Percentiles rank a stretch among this genome's conserved stretches.
Conservation (phyloP, 2,113 vertebrate genomes). For the Urocynchramus pylzowi region DNA sequence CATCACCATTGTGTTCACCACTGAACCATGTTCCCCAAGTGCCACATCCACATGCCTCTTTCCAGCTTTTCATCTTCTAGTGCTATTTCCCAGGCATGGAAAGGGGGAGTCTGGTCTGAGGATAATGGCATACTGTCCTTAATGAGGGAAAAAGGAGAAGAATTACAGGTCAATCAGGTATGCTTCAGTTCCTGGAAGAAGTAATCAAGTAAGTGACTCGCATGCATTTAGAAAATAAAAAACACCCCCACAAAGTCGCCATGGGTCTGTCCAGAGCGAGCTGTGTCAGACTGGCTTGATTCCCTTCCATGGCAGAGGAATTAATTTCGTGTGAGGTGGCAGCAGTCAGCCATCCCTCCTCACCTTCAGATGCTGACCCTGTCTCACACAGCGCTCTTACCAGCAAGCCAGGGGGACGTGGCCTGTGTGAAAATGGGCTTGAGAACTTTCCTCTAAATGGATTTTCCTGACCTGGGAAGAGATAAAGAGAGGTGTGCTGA, state of each 20-base stretch:
- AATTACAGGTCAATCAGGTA: background rate
- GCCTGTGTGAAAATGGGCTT: background rate
- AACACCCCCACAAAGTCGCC: background rate
- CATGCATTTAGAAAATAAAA: background rate
- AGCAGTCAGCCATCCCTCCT: background rate
- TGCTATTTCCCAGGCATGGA: background rate
- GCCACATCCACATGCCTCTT: background rate
- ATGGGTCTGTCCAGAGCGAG: background rate
- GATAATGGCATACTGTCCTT: background rate
- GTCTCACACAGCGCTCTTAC: accelerated
- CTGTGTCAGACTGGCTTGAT: background rate
- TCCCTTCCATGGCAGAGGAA: background rate
- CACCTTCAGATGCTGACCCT: background rate
- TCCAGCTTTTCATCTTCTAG: background rate
- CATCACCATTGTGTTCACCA: background rate
- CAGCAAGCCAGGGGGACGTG: background rate
- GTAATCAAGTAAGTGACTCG: background rate
- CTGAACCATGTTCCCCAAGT: background rate
- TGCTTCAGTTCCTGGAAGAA: background rate
- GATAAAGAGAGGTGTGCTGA: background rate
- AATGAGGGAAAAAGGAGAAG: background rate
- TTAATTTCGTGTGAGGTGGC: background rate
- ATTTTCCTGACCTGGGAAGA: background rate
- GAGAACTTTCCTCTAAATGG: background rate
- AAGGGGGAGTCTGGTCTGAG: background rate